Percentiles rank a stretch among this genome's conserved stretches.
Conservation (phyloP, 2,797 vertebrate species). For the Streptopelia turtur region DNA sequence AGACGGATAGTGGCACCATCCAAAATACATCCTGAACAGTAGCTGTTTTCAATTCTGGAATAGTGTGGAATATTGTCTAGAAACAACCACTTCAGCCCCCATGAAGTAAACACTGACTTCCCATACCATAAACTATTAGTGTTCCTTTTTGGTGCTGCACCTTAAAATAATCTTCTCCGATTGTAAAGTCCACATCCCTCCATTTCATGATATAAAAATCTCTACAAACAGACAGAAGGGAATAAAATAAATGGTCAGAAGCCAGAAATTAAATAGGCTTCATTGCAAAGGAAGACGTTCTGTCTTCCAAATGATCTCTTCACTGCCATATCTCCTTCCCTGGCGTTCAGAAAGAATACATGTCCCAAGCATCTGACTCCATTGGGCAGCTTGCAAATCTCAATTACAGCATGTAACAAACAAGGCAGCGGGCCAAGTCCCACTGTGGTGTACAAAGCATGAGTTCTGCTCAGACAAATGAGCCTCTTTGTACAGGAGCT, state of each 20-base stretch:
- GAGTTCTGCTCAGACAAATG: not conserved
- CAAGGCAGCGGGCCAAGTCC: not conserved
- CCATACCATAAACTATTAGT: not conserved
- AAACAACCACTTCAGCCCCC: not conserved
- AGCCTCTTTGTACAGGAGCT: not conserved
- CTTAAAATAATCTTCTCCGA: not conserved
- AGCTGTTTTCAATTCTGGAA: not conserved
- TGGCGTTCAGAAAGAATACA: not conserved
- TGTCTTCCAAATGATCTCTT: not conserved
- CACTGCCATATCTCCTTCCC: not conserved
- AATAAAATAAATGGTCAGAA: not conserved
- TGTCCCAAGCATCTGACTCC: not conserved
- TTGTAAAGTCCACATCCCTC: not conserved
- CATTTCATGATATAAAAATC: not conserved
- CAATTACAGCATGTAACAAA: not conserved
- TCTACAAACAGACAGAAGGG: not conserved
- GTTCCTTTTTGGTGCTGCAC: not conserved
- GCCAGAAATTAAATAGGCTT: not conserved
- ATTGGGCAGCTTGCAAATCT: not conserved
- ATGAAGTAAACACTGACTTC: not conserved
- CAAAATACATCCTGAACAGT: not conserved
- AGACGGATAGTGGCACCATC: not conserved
- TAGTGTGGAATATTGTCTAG: accelerated
- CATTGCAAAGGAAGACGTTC: not conserved
- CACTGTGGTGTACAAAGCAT: not conserved